Evolutionary conservation across 2,113 vertebrate species (phyloP).

Genomic region (Mellivora capensis): DNA sequence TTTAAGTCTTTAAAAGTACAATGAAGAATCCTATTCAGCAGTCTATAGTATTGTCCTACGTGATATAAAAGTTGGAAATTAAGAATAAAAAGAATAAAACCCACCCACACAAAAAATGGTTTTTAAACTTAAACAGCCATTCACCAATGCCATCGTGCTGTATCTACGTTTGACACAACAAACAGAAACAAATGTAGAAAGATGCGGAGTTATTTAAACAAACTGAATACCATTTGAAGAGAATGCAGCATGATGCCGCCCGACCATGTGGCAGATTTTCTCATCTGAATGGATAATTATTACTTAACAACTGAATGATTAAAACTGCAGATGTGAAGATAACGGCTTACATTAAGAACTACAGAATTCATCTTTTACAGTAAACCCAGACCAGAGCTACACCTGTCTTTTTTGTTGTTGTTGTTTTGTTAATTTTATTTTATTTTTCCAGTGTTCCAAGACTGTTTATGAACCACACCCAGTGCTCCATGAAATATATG

Average conservation of each 20-base stretch:
- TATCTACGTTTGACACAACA: slow-evolving; percentile 38
- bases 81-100: slow-evolving; percentile 41
- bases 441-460: no score
- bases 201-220: slow-evolving; percentile 61
- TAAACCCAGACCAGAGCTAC: background rate
- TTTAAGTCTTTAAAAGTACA: slow-evolving; percentile 43
- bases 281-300: slow-evolving; percentile 41
- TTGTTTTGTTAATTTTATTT: no score
- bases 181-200: slow-evolving; percentile 62
- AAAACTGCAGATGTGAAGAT: slow-evolving; percentile 46
- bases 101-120: background rate
- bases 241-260: slow-evolving; percentile 24
- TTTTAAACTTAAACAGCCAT: slow-evolving; percentile 61
- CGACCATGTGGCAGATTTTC: slow-evolving; percentile 51
- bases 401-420: slow-evolving; percentile 29
- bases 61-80: slow-evolving; percentile 46
- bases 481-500: no score
- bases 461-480: no score
- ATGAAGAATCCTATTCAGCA: slow-evolving; percentile 41
- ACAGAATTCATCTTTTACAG: background rate
- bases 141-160: slow-evolving; percentile 42
- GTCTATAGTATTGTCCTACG: slow-evolving; percentile 38
- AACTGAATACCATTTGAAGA: slow-evolving; percentile 39
- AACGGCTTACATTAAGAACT: slow-evolving; percentile 55
- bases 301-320: slow-evolving; percentile 36